These are phyloP conservation scores for Geotrupes spiniger DNA, from an alignment of 2,888 invertebrate genomes.

Conservation along the genomic window DNA sequence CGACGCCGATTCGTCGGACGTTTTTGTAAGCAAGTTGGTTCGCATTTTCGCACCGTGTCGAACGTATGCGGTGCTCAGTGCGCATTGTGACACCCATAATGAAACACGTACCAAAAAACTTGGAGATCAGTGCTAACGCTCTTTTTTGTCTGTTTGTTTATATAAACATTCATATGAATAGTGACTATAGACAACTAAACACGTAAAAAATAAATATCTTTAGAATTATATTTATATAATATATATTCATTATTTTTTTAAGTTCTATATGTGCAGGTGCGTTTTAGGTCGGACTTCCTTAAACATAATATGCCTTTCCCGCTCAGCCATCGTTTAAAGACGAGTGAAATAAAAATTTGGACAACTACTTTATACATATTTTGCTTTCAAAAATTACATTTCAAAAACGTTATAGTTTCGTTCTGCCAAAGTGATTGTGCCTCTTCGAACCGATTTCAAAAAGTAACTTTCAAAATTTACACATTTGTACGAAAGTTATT, in stretches of 20 bases:
- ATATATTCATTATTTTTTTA: slow-evolving; percentile 35
- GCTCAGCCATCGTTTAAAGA: too few species aligned
- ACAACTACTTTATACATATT: neutral
- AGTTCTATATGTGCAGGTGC: slow-evolving; percentile 35
- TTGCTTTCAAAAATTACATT: slow-evolving; percentile 4
- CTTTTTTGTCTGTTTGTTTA: slow-evolving; percentile 29
- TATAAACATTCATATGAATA: slow-evolving; percentile 46
- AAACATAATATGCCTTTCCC: too few species aligned
- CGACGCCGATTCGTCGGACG: neutral
- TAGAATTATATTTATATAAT: slow-evolving; percentile 35
- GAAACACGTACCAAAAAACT: slow-evolving; percentile 41
- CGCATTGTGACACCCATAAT: slow-evolving; percentile 41
- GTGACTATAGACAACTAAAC: slow-evolving; percentile 40
- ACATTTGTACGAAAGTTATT: slow-evolving; percentile 38
- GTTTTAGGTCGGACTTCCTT: slow-evolving; percentile 41
- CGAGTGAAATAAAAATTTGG: neutral
- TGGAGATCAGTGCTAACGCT: slow-evolving; percentile 44
- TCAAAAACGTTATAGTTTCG: neutral
- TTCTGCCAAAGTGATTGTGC: slow-evolving; percentile 41
- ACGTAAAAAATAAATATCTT: slow-evolving; percentile 46
- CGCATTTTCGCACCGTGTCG: neutral
- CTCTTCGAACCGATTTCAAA: slow-evolving; percentile 33
- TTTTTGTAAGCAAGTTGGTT: neutral
- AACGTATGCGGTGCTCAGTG: slow-evolving; percentile 41
- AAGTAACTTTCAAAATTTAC: slow-evolving; percentile 9